Evolutionary conservation across 2,888 invertebrate species (phyloP).

Genomic region (Nemapogon koenigi): DNA sequence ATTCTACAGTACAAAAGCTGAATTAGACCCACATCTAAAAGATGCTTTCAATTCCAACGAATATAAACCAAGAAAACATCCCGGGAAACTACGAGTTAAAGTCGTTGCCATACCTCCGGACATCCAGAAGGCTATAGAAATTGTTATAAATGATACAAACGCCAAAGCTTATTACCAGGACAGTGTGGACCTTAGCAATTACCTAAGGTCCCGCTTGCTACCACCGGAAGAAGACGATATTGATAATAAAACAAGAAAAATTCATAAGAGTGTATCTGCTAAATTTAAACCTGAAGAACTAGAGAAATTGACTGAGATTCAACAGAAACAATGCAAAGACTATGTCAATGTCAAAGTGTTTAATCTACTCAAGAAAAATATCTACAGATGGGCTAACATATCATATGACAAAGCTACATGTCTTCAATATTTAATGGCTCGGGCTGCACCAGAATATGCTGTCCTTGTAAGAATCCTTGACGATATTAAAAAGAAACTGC

Average conservation of each 20-base stretch:
- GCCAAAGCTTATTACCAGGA: conserved; percentile 61
- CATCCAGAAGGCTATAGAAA: conserved; percentile 62
- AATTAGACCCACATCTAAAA: conserved; percentile 54
- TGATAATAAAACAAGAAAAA: conserved; percentile 40
- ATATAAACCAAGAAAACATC: conserved; percentile 74
- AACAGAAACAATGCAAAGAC: conserved; percentile 42
- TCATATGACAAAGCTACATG: conserved; percentile 70
- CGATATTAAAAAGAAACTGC: conserved; percentile 72
- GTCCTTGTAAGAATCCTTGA: conserved; percentile 72
- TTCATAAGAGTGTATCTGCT: conserved; percentile 39
- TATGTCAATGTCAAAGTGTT: conserved; percentile 60
- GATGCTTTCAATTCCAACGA: conserved; percentile 55
- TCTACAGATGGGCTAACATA: conserved; percentile 79
- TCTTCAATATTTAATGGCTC: conserved; percentile 73
- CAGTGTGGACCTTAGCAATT: conserved; percentile 59
- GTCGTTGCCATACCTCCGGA: conserved; percentile 65
- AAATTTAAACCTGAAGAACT: conserved; percentile 24
- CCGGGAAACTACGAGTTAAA: conserved; percentile 68
- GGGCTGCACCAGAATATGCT: conserved; percentile 80
- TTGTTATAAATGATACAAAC: conserved; percentile 63
- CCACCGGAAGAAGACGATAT: conserved; percentile 69
- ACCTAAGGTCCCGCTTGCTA: conserved; percentile 67
- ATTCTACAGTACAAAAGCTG: conserved; percentile 44
- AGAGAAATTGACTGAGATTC: conserved; percentile 29
- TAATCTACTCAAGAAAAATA: conserved; percentile 61